A percentile compares a stretch with the other conserved stretches of the same genome.
phyloP scores from a whole-genome alignment of 2,888 invertebrate species.

The Linyphia triangularis region DNA sequence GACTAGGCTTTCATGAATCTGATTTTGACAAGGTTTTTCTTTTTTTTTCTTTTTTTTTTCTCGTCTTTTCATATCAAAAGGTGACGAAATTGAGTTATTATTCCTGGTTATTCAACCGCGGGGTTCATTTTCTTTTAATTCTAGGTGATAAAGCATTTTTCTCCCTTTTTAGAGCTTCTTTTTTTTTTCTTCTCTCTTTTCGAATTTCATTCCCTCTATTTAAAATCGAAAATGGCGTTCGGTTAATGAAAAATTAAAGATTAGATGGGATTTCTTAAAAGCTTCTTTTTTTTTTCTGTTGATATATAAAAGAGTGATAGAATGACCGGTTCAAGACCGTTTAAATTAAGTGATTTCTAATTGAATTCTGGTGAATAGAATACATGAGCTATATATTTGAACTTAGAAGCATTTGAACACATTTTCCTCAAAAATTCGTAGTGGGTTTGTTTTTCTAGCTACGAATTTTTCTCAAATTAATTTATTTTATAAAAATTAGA shows the following conservation, averaged over 20 bases:
- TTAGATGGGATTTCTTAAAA: too few relatives aligned
- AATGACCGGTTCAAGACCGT: not conserved
- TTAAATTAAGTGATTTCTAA: not conserved
- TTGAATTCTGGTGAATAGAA: not conserved
- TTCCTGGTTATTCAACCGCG: constrained; percentile 2
- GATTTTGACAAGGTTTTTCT: constrained; percentile 57
- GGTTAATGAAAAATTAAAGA: constrained; percentile 35
- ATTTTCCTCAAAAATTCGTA: not conserved
- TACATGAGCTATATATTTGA: not conserved
- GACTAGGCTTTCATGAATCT: constrained; percentile 51
- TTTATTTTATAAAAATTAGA: too few relatives aligned
- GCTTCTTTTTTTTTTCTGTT: not conserved
- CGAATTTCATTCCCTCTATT: not conserved
- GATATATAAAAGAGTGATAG: not conserved
- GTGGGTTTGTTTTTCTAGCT: too few relatives aligned
- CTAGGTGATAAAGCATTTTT: constrained; percentile 9
- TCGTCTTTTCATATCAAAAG: constrained; percentile 32
- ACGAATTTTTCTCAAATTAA: too few relatives aligned
- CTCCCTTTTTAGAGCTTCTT: not conserved
- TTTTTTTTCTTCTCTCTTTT: not conserved
- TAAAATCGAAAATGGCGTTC: constrained; percentile 22
- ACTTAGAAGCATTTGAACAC: not conserved
- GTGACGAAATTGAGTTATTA: constrained; percentile 59
- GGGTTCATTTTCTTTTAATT: constrained; percentile 47
- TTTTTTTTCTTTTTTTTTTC: not conserved